Evolutionary conservation across 2,797 vertebrate species (phyloP).

Genomic region (Danio tinwini): DNA sequence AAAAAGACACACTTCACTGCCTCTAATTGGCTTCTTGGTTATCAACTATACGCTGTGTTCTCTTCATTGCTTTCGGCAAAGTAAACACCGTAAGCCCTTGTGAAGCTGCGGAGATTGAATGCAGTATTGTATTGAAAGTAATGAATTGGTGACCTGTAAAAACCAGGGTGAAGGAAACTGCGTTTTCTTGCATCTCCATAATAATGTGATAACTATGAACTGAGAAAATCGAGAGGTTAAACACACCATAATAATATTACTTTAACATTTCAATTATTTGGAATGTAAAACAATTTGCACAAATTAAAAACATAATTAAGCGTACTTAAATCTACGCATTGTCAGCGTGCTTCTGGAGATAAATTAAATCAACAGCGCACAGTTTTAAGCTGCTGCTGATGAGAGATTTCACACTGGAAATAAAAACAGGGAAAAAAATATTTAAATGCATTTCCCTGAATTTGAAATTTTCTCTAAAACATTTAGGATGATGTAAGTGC

Average conservation of each 20-base stretch:
- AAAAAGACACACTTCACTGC: slow-evolving; percentile 79
- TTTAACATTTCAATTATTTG: neutral
- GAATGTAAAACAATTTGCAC: neutral
- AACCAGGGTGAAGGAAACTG: neutral
- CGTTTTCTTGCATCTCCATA: neutral
- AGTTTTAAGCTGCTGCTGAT: neutral
- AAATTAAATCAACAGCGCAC: neutral
- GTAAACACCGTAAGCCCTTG: slow-evolving; percentile 72
- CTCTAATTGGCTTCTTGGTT: slow-evolving; percentile 80
- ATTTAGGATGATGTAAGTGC: too few relatives aligned
- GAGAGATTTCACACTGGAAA: neutral
- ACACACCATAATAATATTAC: neutral
- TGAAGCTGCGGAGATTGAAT: slow-evolving; percentile 76
- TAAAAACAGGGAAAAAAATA: too few relatives aligned
- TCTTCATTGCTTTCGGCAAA: slow-evolving; percentile 61
- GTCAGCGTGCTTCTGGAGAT: slow-evolving; percentile 53
- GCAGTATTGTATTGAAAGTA: slow-evolving; percentile 74
- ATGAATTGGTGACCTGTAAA: slow-evolving; percentile 32
- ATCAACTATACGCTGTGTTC: slow-evolving; percentile 73
- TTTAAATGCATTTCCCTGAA: too few relatives aligned
- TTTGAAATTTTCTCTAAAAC: too few relatives aligned
- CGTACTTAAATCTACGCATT: slow-evolving; percentile 33
- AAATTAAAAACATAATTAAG: neutral
- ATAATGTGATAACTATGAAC: neutral
- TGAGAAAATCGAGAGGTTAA: neutral